These are phyloP conservation scores for Crotalus helleri DNA, from an alignment of 2,113 vertebrate genomes.

Conservation along the genomic window DNA sequence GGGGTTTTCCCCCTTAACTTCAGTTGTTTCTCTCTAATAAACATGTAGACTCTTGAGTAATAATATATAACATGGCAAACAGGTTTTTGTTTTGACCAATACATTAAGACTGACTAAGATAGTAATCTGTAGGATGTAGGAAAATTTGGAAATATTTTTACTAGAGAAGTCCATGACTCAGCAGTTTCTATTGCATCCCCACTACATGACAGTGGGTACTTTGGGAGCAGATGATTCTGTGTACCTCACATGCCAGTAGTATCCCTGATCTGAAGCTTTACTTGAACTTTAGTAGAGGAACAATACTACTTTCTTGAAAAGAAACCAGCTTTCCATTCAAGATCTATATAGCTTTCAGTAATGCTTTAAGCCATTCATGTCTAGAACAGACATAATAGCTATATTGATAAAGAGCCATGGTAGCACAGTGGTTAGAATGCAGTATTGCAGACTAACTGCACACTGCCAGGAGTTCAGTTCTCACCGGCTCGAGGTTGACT, in stretches of 20 bases:
- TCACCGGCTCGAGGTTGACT: not conserved
- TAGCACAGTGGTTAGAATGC: not conserved
- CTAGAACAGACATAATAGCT: not conserved
- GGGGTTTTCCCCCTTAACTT: not conserved
- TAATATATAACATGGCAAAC: not conserved
- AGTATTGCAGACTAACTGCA: not conserved
- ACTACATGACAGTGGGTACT: not conserved
- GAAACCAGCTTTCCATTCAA: not conserved
- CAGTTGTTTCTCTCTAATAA: not conserved
- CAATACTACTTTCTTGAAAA: not conserved
- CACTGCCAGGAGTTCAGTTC: not conserved
- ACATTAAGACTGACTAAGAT: not conserved
- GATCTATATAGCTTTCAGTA: not conserved
- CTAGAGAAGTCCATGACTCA: not conserved
- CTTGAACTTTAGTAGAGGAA: not conserved
- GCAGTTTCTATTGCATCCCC: not conserved
- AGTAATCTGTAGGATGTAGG: not conserved
- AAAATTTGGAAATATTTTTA: not conserved
- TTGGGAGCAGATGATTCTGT: not conserved
- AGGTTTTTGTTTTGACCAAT: not conserved
- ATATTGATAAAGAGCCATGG: not conserved
- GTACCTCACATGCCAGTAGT: not conserved
- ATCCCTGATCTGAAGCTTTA: not conserved
- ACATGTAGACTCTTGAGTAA: constrained; percentile 7
- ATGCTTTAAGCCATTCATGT: not conserved